A percentile compares a stretch with the other conserved stretches of the same genome.
Conservation (phyloP, 2,888 invertebrate species). For the Acheta domesticus region DNA sequence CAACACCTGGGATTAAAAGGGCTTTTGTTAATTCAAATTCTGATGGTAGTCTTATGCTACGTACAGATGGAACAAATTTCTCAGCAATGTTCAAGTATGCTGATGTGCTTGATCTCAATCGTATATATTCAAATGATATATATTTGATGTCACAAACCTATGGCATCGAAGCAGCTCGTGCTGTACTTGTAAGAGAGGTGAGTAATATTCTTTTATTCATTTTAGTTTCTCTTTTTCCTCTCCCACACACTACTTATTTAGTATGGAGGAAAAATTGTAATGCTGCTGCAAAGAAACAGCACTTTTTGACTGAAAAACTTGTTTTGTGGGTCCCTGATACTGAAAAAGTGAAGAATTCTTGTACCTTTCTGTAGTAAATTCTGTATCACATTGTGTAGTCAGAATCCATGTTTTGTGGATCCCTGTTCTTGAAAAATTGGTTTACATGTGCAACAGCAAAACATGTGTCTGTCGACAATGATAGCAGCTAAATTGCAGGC, state of each 20-base stretch:
- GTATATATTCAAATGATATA: conserved; percentile 89
- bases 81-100: conserved; percentile 83
- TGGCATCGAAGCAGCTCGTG: conserved; percentile 93
- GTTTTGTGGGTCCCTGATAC: no score
- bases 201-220: background rate
- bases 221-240: background rate
- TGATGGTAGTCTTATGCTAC: conserved; percentile 59
- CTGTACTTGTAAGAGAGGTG: conserved; percentile 73
- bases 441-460: no score
- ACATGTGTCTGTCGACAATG: no score
- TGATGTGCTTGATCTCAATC: conserved; percentile 72
- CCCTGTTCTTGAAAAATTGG: no score
- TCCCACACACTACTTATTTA: no score
- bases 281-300: background rate
- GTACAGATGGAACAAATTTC: conserved; percentile 86
- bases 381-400: no score
- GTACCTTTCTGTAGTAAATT: no score
- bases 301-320: no score
- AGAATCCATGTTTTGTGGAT: no score
- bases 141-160: conserved; percentile 85
- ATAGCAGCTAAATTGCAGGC: no score
- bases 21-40: conserved; percentile 73
- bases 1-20: conserved; percentile 74
- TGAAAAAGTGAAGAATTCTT: no score
- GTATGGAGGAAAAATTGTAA: no score